phyloP scores from a whole-genome alignment of 2,888 invertebrate genomes.

The Lysandra coridon region DNA sequence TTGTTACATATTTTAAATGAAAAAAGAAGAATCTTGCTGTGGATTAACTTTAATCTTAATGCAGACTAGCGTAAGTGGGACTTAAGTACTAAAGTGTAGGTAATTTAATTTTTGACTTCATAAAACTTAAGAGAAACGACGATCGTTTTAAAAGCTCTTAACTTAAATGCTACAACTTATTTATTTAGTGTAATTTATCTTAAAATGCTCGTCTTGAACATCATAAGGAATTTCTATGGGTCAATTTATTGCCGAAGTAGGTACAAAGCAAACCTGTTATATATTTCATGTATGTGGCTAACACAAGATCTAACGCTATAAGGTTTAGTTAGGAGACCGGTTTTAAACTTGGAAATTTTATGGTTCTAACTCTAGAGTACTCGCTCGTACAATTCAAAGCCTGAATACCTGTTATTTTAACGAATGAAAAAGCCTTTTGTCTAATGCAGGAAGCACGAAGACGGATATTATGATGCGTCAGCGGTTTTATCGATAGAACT shows the following conservation, averaged over 20 bases:
- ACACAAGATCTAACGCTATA: slow-evolving; percentile 3
- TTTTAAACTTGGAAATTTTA: neutral
- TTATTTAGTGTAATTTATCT: neutral
- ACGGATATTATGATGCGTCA: neutral
- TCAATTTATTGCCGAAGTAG: neutral
- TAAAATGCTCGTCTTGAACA: neutral
- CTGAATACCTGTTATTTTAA: neutral
- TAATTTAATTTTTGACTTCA: no score
- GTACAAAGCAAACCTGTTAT: neutral
- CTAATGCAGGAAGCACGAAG: neutral
- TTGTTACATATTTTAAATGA: neutral
- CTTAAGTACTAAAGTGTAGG: no score
- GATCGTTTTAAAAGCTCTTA: neutral
- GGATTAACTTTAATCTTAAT: neutral
- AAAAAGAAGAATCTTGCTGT: neutral
- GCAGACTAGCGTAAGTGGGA: neutral
- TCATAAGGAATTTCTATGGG: neutral
- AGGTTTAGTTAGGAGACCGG: neutral
- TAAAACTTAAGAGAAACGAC: no score
- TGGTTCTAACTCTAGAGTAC: neutral
- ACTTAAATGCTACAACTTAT: neutral
- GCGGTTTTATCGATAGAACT: neutral
- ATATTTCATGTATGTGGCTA: neutral
- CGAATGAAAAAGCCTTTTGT: neutral
- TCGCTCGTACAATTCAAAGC: neutral